Evolutionary conservation across 2,888 invertebrate genomes (phyloP), one percentile per base, ranked within the genome.

Genomic region (Diaprepes abbreviatus): DNA sequence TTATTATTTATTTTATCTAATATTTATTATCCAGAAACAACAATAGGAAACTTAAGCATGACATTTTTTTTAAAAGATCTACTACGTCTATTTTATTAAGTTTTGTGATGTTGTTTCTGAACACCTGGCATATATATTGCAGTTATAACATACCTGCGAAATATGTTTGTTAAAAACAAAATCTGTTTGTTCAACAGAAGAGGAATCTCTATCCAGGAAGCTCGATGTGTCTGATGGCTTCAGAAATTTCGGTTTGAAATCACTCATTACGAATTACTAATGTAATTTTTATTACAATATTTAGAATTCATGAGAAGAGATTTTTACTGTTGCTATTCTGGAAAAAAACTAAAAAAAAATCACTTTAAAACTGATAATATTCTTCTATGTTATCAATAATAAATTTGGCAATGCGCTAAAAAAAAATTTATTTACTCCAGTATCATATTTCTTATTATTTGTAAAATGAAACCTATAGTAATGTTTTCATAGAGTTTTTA

Each of bases 111-210:
- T n/a, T n/a, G n/a, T n/a, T n/a, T n/a, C n/a, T 24, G 24, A 24
- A 24, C 24, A 24, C 24, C 5, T 24, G n/a, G n/a, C n/a, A n/a
- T 4, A 9, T 31, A 31, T n/a, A n/a, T n/a, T n/a, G n/a, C n/a
- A n/a, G n/a, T 24, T 24, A 24, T 24, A 24, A 48, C 48, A 14
- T 48, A 50, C 48, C 31, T 69, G 69, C 36, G 94, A 93, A 69
- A 92, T 89, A 83, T 94, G 89, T 2, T 93, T 90, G 83, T 98
- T 98, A 83, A 93, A 96, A 0, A 95, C 88, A 82, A 95, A 95
- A 76, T 80, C 80, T 3, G 83, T 83, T 6, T 78, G 78, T 58
- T 77, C 74, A 19, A 77, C 60, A 69, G 74, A 75, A 4, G 78
- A 72, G 62, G 83, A 80, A 17, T 73, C 72, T 77, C 79, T 80